Evolutionary conservation across 2,888 invertebrate species (phyloP), one percentile per base, ranked within the genome.

Genomic region (Lydus trimaculatus): DNA sequence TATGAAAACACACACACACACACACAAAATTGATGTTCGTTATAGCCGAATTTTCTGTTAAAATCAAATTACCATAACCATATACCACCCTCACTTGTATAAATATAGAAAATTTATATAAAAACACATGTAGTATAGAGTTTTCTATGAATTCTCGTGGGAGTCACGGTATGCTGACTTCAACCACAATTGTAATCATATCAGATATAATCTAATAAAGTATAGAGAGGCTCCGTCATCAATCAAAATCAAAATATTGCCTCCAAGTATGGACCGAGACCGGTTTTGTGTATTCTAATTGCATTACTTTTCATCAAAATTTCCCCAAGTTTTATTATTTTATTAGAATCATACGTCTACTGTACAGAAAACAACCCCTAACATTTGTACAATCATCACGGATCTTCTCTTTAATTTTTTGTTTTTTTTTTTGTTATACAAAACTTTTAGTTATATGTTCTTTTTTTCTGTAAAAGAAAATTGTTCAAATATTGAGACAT

Each of bases 171-270:
- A 66, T 63, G 65, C 66, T 33, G 69, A 58, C 63, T 64, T 36
- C 64, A 58, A 63, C 71, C 71, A 43, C 68, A 68, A 68, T 61
- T 61, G 52, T 68, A 71, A 71, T 68, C 67, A 61, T 64, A 71
- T 71, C 65, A 65, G 61, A 63, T 15, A 63, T 70, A 70, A 70
- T 70, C 62, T 48, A 70, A 70, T 70, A 56, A 25, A 23, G n/a
- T 58, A 25, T 28, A 56, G 64, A 61, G 17, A 1, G 23, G 52
- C 11, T 39, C 66, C 65, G 60, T 64, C 71, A 71, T 66, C 68
- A 68, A 71, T 71, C 71, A 71, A 60, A 58, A 61, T 43, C 64
- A 66, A 66, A 70, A 70, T 64, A 66, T 66, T 66, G 61, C 48
- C 33, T 58, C 63, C 63, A 66, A 66, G 58, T 33, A 62, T 58